These are phyloP conservation scores for Cardiocondyla obscurior DNA, from an alignment of 1,140 invertebrate genomes.

Conservation along the genomic window DNA sequence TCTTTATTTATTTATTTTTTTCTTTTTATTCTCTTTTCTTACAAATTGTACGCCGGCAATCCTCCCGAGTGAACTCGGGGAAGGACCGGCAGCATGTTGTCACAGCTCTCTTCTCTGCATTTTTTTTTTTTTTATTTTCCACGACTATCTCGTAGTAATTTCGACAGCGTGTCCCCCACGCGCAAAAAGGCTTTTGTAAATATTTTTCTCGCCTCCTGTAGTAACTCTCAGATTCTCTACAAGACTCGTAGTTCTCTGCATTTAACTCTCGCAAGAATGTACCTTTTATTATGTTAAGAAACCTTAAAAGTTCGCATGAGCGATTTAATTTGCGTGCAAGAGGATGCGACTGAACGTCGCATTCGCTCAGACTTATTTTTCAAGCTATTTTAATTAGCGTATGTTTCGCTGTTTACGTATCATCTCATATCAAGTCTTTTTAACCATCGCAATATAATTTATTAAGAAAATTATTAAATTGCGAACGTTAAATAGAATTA, in stretches of 20 bases:
- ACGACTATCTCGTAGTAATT: constrained; percentile 29
- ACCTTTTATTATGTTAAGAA: neutral
- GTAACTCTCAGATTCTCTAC: constrained; percentile 1
- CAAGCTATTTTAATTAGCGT: neutral
- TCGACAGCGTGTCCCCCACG: constrained; percentile 45
- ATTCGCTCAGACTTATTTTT: neutral
- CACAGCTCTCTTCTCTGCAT: constrained; percentile 64
- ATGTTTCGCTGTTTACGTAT: neutral
- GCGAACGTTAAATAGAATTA: neutral
- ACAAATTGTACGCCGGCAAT: constrained; percentile 58
- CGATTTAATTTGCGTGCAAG: neutral
- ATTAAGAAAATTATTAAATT: neutral
- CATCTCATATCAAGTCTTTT: constrained; percentile 3
- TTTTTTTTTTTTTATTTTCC: no score
- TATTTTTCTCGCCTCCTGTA: constrained; percentile 48
- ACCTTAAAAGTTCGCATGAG: constrained; percentile 15
- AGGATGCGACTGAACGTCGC: neutral
- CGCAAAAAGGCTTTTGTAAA: constrained; percentile 64
- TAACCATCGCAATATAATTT: neutral
- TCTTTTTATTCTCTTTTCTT: constrained; percentile 49
- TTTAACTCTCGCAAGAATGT: neutral
- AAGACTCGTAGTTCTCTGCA: constrained; percentile 2
- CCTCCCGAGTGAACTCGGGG: constrained; percentile 56
- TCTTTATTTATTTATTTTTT: constrained; percentile 52
- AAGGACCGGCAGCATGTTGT: constrained; percentile 71